Conservation (phyloP, 2,888 invertebrate genomes). For the Drosophila macrospina region DNA sequence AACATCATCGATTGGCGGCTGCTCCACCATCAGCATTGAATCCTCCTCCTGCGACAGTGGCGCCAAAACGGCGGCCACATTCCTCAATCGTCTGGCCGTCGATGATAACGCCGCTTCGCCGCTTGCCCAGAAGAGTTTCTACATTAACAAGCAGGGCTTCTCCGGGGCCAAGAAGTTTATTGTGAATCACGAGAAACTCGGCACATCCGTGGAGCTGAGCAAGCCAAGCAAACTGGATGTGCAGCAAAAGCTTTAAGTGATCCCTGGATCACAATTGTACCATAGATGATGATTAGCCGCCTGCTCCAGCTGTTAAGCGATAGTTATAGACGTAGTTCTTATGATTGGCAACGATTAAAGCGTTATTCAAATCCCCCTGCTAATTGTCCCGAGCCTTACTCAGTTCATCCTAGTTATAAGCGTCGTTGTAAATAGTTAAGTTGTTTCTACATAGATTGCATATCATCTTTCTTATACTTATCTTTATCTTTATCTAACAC, state of each 20-base stretch:
- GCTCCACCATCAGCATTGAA: constrained; percentile 81
- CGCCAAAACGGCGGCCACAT: constrained; percentile 71
- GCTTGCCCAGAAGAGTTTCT: constrained; percentile 76
- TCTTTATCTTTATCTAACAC: constrained; percentile 25
- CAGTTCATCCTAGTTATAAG: constrained; percentile 58
- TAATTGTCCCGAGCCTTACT: constrained; percentile 50
- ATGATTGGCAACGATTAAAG: constrained; percentile 33
- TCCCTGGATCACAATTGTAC: constrained; percentile 35
- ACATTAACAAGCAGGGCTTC: constrained; percentile 78
- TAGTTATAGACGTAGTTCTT: constrained; percentile 35
- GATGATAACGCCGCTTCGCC: constrained; percentile 63
- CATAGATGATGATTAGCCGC: constrained; percentile 22
- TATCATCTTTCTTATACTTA: constrained; percentile 49
- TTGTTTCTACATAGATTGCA: constrained; percentile 45
- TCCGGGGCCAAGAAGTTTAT: constrained; percentile 79
- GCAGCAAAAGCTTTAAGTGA: constrained; percentile 76
- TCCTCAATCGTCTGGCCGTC: constrained; percentile 70
- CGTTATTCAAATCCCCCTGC: constrained; percentile 49
- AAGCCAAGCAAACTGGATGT: constrained; percentile 56
- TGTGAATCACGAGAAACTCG: constrained; percentile 76
- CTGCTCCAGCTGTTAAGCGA: constrained; percentile 15
- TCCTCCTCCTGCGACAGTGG: constrained; percentile 80
- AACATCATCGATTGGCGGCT: constrained; percentile 82
- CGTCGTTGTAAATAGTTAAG: constrained; percentile 68
- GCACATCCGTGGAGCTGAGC: constrained; percentile 39